These are phyloP conservation scores for Camelus dromedarius DNA, from an alignment of 2,113 vertebrate species.

Conservation along the genomic window DNA sequence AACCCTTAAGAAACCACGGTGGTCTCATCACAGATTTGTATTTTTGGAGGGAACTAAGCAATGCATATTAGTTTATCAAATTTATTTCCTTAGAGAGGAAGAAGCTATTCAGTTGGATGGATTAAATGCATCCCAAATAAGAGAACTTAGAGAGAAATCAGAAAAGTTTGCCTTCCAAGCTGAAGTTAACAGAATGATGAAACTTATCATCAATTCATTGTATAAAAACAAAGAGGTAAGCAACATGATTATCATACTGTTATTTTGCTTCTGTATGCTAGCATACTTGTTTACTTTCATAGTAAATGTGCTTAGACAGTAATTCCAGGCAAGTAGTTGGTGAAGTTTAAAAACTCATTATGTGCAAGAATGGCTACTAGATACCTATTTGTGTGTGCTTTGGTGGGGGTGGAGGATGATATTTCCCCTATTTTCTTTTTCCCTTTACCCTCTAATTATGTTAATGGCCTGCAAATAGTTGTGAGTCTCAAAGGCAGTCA, in stretches of 20 bases:
- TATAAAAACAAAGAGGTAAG: slow-evolving; percentile 99
- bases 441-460: not conserved
- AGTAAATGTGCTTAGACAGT: not conserved
- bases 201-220: slow-evolving; percentile 98
- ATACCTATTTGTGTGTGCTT: not conserved
- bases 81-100: slow-evolving; percentile 92
- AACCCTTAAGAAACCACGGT: not conserved
- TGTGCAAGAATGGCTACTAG: not conserved
- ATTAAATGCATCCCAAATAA: slow-evolving; percentile 97
- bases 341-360: not conserved
- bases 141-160: slow-evolving; percentile 97
- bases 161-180: slow-evolving; percentile 98
- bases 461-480: not conserved
- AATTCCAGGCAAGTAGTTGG: not conserved
- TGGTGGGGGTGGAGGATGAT: too few relatives aligned
- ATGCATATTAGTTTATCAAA: slow-evolving; percentile 43
- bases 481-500: not conserved
- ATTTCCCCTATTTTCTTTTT: not conserved
- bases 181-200: slow-evolving; percentile 99
- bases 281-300: not conserved
- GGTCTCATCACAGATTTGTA: not conserved
- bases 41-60: slow-evolving; percentile 46
- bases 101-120: slow-evolving; percentile 98
- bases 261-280: not conserved
- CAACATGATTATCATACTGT: not conserved